Evolutionary conservation across 1,140 invertebrate species (phyloP).

Genomic region (Dendroctonus ponderosae): DNA sequence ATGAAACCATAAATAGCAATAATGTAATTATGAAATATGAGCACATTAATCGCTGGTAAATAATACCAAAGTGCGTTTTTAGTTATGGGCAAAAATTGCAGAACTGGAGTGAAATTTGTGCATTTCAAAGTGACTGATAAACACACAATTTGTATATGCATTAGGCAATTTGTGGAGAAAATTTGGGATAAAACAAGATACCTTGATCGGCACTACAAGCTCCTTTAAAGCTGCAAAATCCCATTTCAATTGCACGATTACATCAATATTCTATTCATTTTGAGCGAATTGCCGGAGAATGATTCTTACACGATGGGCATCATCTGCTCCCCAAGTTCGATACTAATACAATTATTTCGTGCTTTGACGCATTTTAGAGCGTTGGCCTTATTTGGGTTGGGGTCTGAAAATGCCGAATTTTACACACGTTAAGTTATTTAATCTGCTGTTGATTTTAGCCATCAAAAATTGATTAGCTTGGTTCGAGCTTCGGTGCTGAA

Average conservation of each 20-base stretch:
- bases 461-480: slow-evolving; percentile 22
- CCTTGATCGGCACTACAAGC: too few species aligned
- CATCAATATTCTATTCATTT: slow-evolving; percentile 9
- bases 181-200: too few species aligned
- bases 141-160: too few species aligned
- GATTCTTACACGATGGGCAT: slow-evolving; percentile 10
- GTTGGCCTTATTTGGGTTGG: slow-evolving; percentile 22
- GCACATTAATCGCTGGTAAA: too few species aligned
- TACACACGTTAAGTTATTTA: slow-evolving; percentile 26
- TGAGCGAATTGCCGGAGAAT: slow-evolving; percentile 9
- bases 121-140: too few species aligned
- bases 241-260: background rate
- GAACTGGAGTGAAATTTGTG: too few species aligned
- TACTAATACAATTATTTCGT: slow-evolving; percentile 29
- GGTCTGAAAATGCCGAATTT: slow-evolving; percentile 24
- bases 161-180: too few species aligned
- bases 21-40: too few species aligned
- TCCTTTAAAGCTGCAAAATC: too few species aligned
- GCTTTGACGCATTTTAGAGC: slow-evolving; percentile 24
- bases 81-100: too few species aligned
- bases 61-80: too few species aligned
- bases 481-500: slow-evolving; percentile 3
- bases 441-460: slow-evolving; percentile 19
- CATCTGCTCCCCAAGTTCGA: slow-evolving; percentile 23
- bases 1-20: too few species aligned